These are phyloP conservation scores for Oreochromis aureus DNA, from an alignment of 2,113 vertebrate genomes.

Conservation along the genomic window DNA sequence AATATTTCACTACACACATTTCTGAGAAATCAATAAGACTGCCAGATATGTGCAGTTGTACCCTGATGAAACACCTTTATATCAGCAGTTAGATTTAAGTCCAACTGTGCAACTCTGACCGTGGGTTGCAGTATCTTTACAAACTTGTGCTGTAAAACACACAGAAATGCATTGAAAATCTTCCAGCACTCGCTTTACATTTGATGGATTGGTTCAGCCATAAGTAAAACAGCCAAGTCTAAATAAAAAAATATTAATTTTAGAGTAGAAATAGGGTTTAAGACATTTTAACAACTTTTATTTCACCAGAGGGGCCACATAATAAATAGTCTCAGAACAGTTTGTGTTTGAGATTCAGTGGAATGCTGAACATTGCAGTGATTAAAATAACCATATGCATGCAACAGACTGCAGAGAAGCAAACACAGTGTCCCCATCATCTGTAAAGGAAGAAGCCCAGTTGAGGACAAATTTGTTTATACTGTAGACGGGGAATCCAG, in stretches of 20 bases:
- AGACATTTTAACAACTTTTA: neutral
- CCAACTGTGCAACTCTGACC: neutral
- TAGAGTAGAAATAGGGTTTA: neutral
- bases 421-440: neutral
- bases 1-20: constrained; percentile 9
- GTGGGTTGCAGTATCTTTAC: neutral
- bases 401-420: neutral
- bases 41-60: neutral
- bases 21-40: constrained; percentile 1
- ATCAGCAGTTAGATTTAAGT: fast-evolving
- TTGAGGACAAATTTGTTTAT: neutral
- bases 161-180: neutral
- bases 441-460: neutral
- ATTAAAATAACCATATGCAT: neutral
- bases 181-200: neutral
- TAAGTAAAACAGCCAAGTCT: neutral
- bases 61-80: neutral
- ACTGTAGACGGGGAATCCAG: neutral
- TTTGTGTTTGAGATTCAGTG: neutral
- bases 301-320: neutral
- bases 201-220: neutral
- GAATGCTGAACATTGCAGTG: neutral
- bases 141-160: neutral
- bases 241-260: neutral
- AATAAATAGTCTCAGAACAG: neutral